Evolutionary conservation across 2,113 vertebrate species (phyloP).

Genomic region (Casuarius casuarius): DNA sequence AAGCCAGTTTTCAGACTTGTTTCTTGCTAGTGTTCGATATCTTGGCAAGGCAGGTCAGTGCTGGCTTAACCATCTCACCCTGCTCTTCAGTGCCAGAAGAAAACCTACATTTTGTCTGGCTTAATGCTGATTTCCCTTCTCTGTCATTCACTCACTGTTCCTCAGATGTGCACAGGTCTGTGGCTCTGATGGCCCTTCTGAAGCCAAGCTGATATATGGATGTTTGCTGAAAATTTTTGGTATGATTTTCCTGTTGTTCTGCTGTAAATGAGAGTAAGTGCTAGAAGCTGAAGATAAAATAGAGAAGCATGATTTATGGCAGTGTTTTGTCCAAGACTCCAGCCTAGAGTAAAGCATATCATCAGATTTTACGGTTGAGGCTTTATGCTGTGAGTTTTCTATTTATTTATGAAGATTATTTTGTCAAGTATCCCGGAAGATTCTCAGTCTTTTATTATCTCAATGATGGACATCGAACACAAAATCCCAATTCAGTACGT

Average conservation of each 20-base stretch:
- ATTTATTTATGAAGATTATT: neutral
- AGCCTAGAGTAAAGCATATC: neutral
- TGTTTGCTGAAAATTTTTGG: neutral
- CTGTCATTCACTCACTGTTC: fast-evolving
- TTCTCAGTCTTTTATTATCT: neutral
- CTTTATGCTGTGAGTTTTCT: neutral
- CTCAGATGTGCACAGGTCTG: neutral
- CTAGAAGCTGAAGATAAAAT: neutral
- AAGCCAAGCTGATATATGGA: too few species aligned
- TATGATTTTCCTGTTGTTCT: neutral
- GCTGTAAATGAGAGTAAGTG: neutral
- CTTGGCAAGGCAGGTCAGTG: neutral
- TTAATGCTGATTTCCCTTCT: neutral
- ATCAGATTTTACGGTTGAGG: neutral
- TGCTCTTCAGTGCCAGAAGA: too few species aligned
- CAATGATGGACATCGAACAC: neutral
- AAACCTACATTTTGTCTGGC: neutral
- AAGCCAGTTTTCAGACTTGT: neutral
- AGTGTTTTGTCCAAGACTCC: neutral
- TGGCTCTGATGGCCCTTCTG: neutral
- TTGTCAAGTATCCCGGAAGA: neutral
- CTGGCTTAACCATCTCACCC: neutral
- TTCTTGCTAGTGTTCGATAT: neutral
- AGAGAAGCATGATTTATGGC: neutral
- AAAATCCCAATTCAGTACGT: neutral